phyloP scores from a whole-genome alignment of 2,797 vertebrate genomes.

The Lepidocolaptes lacrymiger region DNA sequence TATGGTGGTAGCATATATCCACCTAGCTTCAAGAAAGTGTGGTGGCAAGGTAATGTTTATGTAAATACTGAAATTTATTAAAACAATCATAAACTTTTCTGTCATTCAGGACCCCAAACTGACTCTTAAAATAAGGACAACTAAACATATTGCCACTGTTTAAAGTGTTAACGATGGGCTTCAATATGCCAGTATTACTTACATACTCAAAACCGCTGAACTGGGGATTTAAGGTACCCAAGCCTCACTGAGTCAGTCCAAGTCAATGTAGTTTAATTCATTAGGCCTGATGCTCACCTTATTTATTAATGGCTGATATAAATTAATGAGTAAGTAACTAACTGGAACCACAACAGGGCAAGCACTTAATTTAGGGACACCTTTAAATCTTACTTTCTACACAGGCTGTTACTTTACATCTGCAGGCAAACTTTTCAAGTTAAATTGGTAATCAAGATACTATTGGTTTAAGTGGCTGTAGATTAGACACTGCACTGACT shows the following conservation, averaged over 20 bases:
- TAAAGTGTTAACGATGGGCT: not conserved
- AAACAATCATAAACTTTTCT: fast-evolving
- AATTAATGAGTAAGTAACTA: slow-evolving; percentile 43
- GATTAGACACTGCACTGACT: not conserved
- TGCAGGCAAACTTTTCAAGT: slow-evolving; percentile 3
- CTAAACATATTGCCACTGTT: not conserved
- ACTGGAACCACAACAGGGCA: not conserved
- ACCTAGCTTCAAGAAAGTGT: not conserved
- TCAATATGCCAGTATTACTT: not conserved
- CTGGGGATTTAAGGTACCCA: not conserved
- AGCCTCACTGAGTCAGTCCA: not conserved
- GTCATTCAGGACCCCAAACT: not conserved
- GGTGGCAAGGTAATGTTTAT: not conserved
- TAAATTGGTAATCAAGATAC: slow-evolving; percentile 43
- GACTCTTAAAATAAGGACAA: not conserved
- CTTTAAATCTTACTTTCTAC: slow-evolving; percentile 23
- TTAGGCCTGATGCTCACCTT: not conserved
- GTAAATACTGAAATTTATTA: not conserved
- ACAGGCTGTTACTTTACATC: slow-evolving; percentile 31
- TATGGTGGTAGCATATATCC: not conserved
- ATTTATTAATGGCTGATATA: not conserved
- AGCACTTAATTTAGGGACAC: slow-evolving; percentile 16
- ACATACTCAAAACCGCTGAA: not conserved
- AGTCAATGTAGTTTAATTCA: slow-evolving; percentile 1
- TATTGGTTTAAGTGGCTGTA: slow-evolving; percentile 16